These are phyloP conservation scores for Muscina levida DNA, from an alignment of 2,888 invertebrate species.

Conservation along the genomic window DNA sequence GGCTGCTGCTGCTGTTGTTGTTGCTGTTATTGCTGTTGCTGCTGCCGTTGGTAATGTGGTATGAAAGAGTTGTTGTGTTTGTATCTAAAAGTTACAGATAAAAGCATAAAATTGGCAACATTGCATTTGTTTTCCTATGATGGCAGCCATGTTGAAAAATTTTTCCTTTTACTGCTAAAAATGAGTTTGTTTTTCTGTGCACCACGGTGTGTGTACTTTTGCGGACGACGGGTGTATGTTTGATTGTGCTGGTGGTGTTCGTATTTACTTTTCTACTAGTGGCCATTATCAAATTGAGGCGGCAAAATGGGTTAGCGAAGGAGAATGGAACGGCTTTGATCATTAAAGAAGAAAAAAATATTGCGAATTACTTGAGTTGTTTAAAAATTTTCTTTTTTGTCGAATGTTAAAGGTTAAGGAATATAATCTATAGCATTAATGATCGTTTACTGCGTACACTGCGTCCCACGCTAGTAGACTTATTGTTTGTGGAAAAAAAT, in stretches of 20 bases:
- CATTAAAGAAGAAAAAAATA: too few species aligned
- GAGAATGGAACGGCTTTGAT: background rate
- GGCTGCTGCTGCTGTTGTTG: slow-evolving; percentile 42
- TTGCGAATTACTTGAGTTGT: too few species aligned
- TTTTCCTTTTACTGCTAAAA: slow-evolving; percentile 49
- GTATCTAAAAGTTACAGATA: slow-evolving; percentile 47
- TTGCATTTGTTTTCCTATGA: slow-evolving; percentile 58
- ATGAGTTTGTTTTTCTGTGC: slow-evolving; percentile 35
- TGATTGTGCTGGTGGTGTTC: slow-evolving; percentile 40
- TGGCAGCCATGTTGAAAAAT: slow-evolving; percentile 64
- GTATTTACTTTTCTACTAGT: slow-evolving; percentile 13
- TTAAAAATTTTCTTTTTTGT: too few species aligned
- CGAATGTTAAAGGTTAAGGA: too few species aligned
- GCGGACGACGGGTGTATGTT: background rate
- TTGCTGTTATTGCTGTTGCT: slow-evolving; percentile 38
- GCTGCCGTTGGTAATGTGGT: slow-evolving; percentile 23
- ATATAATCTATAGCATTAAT: too few species aligned
- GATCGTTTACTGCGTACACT: too few species aligned
- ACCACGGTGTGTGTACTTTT: slow-evolving; percentile 15
- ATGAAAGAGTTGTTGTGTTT: slow-evolving; percentile 53
- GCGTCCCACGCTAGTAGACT: too few species aligned
- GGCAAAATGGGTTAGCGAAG: background rate
- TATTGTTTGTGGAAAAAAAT: too few species aligned
- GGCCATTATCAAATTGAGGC: slow-evolving; percentile 15
- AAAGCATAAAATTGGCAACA: slow-evolving; percentile 66